Evolutionary conservation across 2,888 invertebrate species (phyloP).

Genomic region (Carcina quercana): DNA sequence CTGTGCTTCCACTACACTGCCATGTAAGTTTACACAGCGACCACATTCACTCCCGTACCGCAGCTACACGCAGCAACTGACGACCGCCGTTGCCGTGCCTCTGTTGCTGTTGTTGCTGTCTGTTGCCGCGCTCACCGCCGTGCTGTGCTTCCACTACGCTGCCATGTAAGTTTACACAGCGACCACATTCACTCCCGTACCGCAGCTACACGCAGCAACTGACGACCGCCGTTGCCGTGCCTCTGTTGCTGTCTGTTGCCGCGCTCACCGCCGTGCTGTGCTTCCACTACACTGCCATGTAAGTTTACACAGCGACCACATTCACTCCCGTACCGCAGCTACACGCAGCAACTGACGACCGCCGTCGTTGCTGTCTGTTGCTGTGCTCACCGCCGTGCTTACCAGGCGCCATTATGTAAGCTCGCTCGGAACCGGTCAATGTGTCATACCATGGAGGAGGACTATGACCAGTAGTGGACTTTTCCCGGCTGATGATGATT

Average conservation of each 20-base stretch:
- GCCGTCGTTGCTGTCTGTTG: conserved; percentile 78
- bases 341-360: conserved; percentile 79
- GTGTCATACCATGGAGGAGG: no score
- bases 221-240: conserved; percentile 80
- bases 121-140: conserved; percentile 78
- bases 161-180: no score
- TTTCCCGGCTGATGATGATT: no score
- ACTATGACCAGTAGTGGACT: no score
- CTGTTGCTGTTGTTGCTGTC: conserved; percentile 78
- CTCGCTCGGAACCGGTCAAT: no score
- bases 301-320: no score
- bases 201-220: conserved; percentile 82
- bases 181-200: conserved; percentile 75
- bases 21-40: no score
- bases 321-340: conserved; percentile 79
- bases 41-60: conserved; percentile 77
- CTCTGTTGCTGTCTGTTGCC: conserved; percentile 78
- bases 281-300: no score
- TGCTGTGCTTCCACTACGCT: conserved; percentile 83
- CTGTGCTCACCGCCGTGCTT: conserved; percentile 80
- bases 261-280: conserved; percentile 82
- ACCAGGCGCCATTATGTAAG: conserved; percentile 86
- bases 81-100: conserved; percentile 81
- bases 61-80: conserved; percentile 80
- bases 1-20: conserved; percentile 83